Evolutionary conservation across 2,113 vertebrate genomes (phyloP).

Genomic region (Manacus vitellinus): DNA sequence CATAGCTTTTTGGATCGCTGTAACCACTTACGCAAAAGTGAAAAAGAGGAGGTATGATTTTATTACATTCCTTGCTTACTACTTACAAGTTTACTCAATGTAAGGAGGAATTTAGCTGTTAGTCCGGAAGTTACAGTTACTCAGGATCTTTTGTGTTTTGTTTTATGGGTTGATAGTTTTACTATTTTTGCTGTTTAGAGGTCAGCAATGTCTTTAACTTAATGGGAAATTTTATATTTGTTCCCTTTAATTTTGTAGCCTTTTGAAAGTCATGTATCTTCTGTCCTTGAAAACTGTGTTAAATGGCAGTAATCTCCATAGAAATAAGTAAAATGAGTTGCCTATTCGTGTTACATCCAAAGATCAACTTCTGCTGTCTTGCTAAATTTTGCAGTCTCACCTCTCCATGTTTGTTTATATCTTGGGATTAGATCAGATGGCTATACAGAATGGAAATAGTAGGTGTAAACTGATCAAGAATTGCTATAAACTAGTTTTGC

Average conservation of each 20-base stretch:
- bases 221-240: neutral
- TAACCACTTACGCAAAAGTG: conserved; percentile 84
- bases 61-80: neutral
- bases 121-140: neutral
- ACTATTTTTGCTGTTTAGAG: neutral
- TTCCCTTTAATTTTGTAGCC: neutral
- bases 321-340: neutral
- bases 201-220: neutral
- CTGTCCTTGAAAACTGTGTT: neutral
- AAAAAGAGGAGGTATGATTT: conserved; percentile 80
- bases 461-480: neutral
- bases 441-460: neutral
- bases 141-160: neutral
- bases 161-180: neutral
- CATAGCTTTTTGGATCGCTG: conserved; percentile 86
- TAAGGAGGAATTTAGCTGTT: neutral
- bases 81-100: neutral
- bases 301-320: neutral
- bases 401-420: neutral
- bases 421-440: neutral
- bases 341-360: neutral
- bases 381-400: neutral
- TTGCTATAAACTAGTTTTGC: neutral
- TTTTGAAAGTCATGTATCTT: neutral
- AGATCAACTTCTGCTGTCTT: neutral